Base-by-base conservation (phyloP, 2,888 invertebrate genomes). In the Ochlodes sylvanus region DNA sequence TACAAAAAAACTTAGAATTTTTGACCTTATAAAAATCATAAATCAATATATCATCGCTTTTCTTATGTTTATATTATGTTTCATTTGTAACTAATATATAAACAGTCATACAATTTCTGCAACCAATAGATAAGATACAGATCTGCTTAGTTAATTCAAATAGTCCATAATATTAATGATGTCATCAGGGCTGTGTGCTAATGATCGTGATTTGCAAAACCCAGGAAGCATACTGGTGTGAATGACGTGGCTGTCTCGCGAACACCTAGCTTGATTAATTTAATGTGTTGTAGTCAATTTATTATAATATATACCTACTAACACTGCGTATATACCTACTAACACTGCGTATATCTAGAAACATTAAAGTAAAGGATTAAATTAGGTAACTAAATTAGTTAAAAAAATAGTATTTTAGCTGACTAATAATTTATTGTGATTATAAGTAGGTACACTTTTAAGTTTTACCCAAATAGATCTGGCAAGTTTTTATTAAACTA, bases 131-230 rank as follows among this genome's bases (percentile, higher is more conserved):
- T 17, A 12, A 57, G 4, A 57, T 0, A 57, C 4, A 41, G 44
- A 47, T 44, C 44, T 61, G 17, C 60, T 15, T 60, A 64, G 19
- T 64, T 47, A 17, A 47, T 55, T 44, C 19, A 57, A 52, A 52
- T 65, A 65, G 58, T 65, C 42, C 17, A 65, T 52, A 15, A 52
- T 42, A 65, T 64, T 64, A 64, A 64, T 65, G 65, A 65, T 58
- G 58, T 52, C 65, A 65, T 65, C 65, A 50, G 19, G 58, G 38
- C 65, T 58, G 57, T 47, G 64, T 56, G 15, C 64, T 64, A 65
- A 65, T 65, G 58, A 58, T 47, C 64, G 57, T 65, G 64, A 65
- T 65, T 65, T 57, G 64, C 64, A 64, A 57, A 64, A 61, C 50
- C 50, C 50, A 47, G 56, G 56, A 57, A 64, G 64, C 56, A 64